These are phyloP conservation scores for Manis javanica DNA, from an alignment of 2,797 vertebrate genomes.

Conservation along the genomic window DNA sequence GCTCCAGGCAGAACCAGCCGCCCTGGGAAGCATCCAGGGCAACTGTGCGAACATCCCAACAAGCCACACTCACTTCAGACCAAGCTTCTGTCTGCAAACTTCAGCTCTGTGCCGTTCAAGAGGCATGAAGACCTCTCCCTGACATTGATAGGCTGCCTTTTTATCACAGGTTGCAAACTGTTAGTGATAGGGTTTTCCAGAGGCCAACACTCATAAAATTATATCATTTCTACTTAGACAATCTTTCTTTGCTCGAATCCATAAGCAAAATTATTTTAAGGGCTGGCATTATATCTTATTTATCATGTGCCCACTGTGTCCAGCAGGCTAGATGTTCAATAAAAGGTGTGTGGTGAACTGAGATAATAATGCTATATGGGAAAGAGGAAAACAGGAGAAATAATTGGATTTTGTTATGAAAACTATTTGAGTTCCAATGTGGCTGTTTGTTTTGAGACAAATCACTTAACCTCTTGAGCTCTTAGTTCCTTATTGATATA, in stretches of 20 bases:
- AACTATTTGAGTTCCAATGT: background rate
- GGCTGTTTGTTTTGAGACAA: background rate
- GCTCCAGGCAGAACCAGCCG: rapidly evolving
- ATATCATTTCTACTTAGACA: background rate
- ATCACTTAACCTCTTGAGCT: background rate
- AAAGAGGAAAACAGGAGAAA: background rate
- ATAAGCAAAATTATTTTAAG: background rate
- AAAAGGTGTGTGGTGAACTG: background rate
- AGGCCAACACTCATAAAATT: background rate
- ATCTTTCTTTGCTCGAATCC: background rate
- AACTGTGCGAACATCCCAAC: background rate
- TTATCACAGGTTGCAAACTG: too few species aligned
- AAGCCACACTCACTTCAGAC: rapidly evolving
- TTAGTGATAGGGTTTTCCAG: background rate
- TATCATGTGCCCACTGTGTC: background rate
- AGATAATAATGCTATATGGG: background rate
- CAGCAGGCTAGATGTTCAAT: background rate
- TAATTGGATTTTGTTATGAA: background rate
- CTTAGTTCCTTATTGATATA: background rate
- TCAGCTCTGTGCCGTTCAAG: background rate
- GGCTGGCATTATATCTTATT: background rate
- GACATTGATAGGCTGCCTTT: too few species aligned
- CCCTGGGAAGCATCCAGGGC: background rate
- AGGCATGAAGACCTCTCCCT: rapidly evolving
- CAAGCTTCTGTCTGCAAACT: background rate